These are phyloP conservation scores for Hybos culiciformis DNA, from an alignment of 2,888 invertebrate genomes.

Conservation along the genomic window DNA sequence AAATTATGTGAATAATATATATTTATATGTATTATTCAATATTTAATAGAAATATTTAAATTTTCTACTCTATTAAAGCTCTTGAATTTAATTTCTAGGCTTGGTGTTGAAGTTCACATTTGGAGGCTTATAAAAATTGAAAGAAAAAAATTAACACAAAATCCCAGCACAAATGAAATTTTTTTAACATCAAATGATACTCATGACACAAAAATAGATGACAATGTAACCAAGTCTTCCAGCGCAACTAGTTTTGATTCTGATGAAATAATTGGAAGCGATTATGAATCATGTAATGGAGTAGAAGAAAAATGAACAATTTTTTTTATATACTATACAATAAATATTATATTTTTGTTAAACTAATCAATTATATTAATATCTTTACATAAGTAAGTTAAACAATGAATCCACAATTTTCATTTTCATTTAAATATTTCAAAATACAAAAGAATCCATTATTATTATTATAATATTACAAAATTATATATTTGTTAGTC, in stretches of 20 bases:
- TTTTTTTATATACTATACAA: not conserved
- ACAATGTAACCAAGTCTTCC: too few species aligned
- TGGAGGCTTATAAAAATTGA: slow-evolving; percentile 61
- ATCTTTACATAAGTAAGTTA: too few species aligned
- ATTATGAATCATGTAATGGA: slow-evolving; percentile 13
- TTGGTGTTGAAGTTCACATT: slow-evolving; percentile 68
- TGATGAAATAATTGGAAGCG: slow-evolving; percentile 9
- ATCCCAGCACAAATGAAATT: not conserved
- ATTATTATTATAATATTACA: too few species aligned
- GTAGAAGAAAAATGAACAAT: slow-evolving; percentile 6
- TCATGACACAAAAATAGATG: not conserved
- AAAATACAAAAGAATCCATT: too few species aligned
- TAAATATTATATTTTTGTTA: too few species aligned
- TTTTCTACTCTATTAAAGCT: not conserved
- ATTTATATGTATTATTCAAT: not conserved
- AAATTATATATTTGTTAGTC: too few species aligned
- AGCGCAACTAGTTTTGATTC: slow-evolving; percentile 10
- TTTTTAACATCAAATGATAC: not conserved
- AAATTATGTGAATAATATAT: too few species aligned
- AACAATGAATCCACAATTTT: too few species aligned
- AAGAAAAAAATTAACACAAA: slow-evolving; percentile 13
- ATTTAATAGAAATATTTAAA: not conserved
- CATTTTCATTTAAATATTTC: too few species aligned
- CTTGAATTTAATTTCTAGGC: slow-evolving; percentile 38
- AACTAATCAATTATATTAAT: too few species aligned